These are phyloP conservation scores for Platyrinchus mystaceus DNA, from an alignment of 2,797 vertebrate species.

Conservation along the genomic window DNA sequence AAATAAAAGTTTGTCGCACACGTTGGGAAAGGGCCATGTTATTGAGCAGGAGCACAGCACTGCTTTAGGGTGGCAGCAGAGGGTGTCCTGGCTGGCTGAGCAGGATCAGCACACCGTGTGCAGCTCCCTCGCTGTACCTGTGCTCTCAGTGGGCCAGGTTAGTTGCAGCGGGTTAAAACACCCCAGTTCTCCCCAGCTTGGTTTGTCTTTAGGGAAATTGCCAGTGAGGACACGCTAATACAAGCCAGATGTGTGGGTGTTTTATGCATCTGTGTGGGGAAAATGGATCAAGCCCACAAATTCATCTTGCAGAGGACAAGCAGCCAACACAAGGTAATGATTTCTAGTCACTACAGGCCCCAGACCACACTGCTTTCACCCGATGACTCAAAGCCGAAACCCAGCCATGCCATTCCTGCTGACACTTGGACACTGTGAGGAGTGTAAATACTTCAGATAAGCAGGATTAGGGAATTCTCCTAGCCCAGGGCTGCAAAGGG, in stretches of 20 bases:
- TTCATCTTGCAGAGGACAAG: background rate
- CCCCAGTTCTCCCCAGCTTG: background rate
- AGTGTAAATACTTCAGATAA: slow-evolving; percentile 13
- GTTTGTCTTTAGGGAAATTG: background rate
- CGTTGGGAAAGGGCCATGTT: fast-evolving
- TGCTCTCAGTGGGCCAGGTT: background rate
- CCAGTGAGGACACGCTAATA: slow-evolving; percentile 7
- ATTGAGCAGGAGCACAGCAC: background rate
- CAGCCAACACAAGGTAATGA: background rate
- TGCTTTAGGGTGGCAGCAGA: background rate
- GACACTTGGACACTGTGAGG: background rate
- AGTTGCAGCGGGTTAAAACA: background rate
- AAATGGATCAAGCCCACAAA: slow-evolving; percentile 2
- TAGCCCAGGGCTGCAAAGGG: background rate
- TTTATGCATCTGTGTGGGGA: background rate
- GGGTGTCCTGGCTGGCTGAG: background rate
- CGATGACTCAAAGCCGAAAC: slow-evolving; percentile 14
- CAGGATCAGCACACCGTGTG: fast-evolving
- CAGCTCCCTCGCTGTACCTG: fast-evolving
- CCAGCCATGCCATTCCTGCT: background rate
- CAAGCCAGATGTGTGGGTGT: background rate
- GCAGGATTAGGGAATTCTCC: slow-evolving; percentile 8
- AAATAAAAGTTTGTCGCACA: background rate
- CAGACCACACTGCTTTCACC: slow-evolving; percentile 2
- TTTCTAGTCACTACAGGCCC: slow-evolving; percentile 44